Base-by-base conservation (phyloP, 1,140 invertebrate species). In the Lasioglossum albipes region DNA sequence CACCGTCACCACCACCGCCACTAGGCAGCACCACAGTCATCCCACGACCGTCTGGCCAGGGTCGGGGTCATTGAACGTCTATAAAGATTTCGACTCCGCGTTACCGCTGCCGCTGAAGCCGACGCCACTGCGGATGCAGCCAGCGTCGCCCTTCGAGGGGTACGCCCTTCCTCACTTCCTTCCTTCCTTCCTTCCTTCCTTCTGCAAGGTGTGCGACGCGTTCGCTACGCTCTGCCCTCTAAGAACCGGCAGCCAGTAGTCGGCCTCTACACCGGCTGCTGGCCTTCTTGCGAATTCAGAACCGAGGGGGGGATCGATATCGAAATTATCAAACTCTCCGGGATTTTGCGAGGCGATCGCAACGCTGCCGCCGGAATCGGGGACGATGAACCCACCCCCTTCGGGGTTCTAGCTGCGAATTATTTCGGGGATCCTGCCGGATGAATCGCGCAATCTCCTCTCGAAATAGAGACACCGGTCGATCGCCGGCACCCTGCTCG, bases 61-160 rank as follows among this genome's bases (percentile, higher is more conserved):
- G 91, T 93, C 92, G 93, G 92, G 92, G 92, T 93, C 93, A 91
- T 93, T 93, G 93, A 93, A 93, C 92, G 93, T 93, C 91, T 92
- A 93, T 93, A 93, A 93, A 93, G 93, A 93, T 93, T 93, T 93
- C 90, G 90, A 91, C 91, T 91, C 91, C 82, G 88, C 92, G 79
- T 76, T 91, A 86, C 91, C 86, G 88, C 90, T 86, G 87, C 74
- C 65, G 62, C 78, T 68, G 69, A 75, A 57, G 73, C 59, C 64
- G 67, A 72, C 75, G 70, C 71, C 54, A 62, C 64, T 81, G 77
- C 81, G 64, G 76, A 83, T 86, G 70, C 85, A 86, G 84, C 72
- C 77, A 77, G 69, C 81, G 81, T 45, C 65, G 64, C n/a, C 36
- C 45, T n/a, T 41, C 41, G 27, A 52, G 20, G 49, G 82, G 82